Evolutionary conservation across 2,888 invertebrate species (phyloP).

Genomic region (Chaetogeoica ovagalla): DNA sequence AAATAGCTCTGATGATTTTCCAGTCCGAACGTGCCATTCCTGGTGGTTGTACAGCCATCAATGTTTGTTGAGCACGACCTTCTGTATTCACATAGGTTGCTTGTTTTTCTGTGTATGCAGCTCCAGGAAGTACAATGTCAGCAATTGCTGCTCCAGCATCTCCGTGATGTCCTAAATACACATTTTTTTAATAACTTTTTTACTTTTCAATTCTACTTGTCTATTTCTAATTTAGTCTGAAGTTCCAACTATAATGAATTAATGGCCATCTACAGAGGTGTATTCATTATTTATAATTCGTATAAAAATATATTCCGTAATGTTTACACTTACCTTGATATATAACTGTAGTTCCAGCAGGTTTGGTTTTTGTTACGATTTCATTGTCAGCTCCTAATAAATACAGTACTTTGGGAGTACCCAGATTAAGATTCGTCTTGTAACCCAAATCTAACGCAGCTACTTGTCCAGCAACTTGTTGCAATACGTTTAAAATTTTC

Average conservation of each 20-base stretch:
- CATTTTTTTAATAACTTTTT: not conserved
- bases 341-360: conserved; percentile 80
- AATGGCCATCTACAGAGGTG: too few relatives aligned
- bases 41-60: conserved; percentile 84
- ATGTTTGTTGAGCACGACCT: conserved; percentile 91
- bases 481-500: conserved; percentile 90
- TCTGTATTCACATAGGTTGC: conserved; percentile 98
- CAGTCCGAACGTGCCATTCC: conserved; percentile 89
- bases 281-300: too few relatives aligned
- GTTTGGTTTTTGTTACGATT: conserved; percentile 75
- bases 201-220: too few relatives aligned
- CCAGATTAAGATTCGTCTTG: conserved; percentile 66
- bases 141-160: conserved; percentile 91
- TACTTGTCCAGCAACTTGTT: conserved; percentile 88
- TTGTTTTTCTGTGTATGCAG: conserved; percentile 98
- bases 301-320: not conserved
- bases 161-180: conserved; percentile 83
- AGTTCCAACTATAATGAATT: not conserved
- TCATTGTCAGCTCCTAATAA: conserved; percentile 93
- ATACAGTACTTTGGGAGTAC: conserved; percentile 79
- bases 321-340: conserved; percentile 73
- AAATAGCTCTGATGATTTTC: conserved; percentile 96
- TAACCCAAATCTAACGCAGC: conserved; percentile 96
- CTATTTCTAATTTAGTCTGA: not conserved
- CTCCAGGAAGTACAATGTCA: conserved; percentile 90